Percentiles rank a stretch among this genome's conserved stretches.
Conservation (phyloP, 2,888 invertebrate genomes). For the Phortica okadai region DNA sequence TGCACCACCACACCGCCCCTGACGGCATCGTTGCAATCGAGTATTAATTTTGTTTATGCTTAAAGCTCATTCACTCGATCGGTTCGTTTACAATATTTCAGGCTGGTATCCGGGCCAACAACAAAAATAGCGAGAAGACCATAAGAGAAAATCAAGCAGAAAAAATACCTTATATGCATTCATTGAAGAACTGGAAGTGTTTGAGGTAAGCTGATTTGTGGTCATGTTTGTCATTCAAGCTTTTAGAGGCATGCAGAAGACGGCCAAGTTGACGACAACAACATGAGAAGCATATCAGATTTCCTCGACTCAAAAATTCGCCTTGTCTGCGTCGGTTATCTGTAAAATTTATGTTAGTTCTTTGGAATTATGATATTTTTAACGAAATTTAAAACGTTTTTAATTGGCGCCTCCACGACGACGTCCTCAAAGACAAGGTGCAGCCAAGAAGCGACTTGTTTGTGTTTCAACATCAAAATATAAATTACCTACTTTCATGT, state of each 20-base stretch:
- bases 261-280: background rate
- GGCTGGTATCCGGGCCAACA: background rate
- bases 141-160: background rate
- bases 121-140: background rate
- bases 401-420: conserved; percentile 62
- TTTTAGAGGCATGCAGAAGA: background rate
- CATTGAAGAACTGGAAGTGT: conserved; percentile 37
- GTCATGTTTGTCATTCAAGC: conserved; percentile 34
- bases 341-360: conserved; percentile 59
- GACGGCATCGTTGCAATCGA: background rate
- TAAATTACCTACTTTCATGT: conserved; percentile 41
- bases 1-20: background rate
- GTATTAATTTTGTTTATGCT: conserved; percentile 60
- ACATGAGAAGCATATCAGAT: conserved; percentile 19
- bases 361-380: conserved; percentile 70
- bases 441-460: background rate
- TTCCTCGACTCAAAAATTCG: background rate
- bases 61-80: conserved; percentile 65
- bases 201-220: conserved; percentile 50
- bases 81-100: conserved; percentile 43
- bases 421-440: background rate
- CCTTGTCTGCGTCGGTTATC: background rate
- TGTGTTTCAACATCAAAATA: conserved; percentile 3
- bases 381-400: conserved; percentile 65
- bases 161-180: background rate